These are phyloP conservation scores for Pipistrellus nathusii DNA, from an alignment of 2,797 vertebrate species.

Conservation along the genomic window DNA sequence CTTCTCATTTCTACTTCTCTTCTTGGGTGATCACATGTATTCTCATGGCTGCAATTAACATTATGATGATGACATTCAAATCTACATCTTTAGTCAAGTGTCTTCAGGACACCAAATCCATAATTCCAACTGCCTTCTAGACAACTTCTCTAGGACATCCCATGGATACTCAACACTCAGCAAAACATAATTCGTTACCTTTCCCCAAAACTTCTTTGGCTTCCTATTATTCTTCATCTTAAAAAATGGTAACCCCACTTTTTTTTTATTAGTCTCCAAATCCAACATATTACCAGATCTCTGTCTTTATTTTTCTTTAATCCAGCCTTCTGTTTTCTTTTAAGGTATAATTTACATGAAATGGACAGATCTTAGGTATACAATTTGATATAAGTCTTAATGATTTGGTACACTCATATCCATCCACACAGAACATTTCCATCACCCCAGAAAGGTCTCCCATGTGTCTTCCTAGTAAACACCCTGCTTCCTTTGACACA, in stretches of 20 bases:
- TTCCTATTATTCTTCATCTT: neutral
- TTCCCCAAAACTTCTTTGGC: neutral
- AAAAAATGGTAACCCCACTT: neutral
- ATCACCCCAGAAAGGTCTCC: neutral
- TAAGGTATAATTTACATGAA: constrained; percentile 38
- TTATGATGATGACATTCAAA: constrained; percentile 15
- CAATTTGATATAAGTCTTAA: neutral
- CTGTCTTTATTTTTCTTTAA: neutral
- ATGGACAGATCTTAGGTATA: neutral
- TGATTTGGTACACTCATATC: neutral
- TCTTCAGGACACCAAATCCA: constrained; percentile 18
- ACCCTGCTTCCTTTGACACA: neutral
- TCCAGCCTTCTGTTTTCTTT: neutral
- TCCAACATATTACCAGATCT: neutral
- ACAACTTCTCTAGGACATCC: neutral
- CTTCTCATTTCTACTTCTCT: constrained; percentile 39
- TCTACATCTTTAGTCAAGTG: neutral
- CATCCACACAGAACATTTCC: neutral
- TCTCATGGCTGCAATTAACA: constrained; percentile 39
- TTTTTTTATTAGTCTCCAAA: neutral
- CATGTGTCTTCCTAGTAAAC: neutral
- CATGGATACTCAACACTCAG: neutral
- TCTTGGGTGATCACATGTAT: neutral
- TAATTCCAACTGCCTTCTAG: neutral
- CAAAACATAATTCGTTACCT: neutral